These are phyloP conservation scores for Silurus meridionalis DNA, from an alignment of 2,113 vertebrate genomes.

Conservation along the genomic window DNA sequence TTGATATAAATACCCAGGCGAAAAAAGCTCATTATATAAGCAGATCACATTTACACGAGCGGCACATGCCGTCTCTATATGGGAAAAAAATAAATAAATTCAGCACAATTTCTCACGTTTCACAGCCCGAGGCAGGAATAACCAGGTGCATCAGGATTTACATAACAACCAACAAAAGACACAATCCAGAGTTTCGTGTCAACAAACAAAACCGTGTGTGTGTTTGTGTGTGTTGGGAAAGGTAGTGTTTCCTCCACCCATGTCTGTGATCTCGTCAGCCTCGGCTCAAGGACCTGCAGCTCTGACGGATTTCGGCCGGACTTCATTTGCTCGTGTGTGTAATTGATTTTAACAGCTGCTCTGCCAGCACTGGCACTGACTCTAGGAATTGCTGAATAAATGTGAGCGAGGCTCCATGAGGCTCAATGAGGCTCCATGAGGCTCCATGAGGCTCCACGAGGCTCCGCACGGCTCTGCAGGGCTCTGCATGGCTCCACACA, in stretches of 20 bases:
- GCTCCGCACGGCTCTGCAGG: no score
- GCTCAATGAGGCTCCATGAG: no score
- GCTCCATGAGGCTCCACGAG: not conserved
- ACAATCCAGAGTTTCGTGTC: not conserved
- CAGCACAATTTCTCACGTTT: not conserved
- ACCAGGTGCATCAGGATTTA: not conserved
- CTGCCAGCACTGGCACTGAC: conserved; percentile 11
- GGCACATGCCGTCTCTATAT: not conserved
- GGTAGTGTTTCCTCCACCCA: not conserved
- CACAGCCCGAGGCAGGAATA: not conserved
- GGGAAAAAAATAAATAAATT: not conserved
- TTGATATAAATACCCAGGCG: no score
- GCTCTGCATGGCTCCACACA: not conserved
- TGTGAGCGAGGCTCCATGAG: not conserved
- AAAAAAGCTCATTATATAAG: not conserved
- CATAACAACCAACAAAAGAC: not conserved
- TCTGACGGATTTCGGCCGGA: not conserved
- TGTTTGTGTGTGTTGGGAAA: not conserved
- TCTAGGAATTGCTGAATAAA: conserved; percentile 11
- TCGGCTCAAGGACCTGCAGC: not conserved
- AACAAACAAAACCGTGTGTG: not conserved
- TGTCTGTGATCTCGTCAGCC: not conserved
- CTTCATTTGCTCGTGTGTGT: not conserved
- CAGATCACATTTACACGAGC: not conserved
- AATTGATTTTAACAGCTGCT: conserved; percentile 20